These are phyloP conservation scores for Dinocampus coccinellae DNA, from an alignment of 2,888 invertebrate species.

Conservation along the genomic window DNA sequence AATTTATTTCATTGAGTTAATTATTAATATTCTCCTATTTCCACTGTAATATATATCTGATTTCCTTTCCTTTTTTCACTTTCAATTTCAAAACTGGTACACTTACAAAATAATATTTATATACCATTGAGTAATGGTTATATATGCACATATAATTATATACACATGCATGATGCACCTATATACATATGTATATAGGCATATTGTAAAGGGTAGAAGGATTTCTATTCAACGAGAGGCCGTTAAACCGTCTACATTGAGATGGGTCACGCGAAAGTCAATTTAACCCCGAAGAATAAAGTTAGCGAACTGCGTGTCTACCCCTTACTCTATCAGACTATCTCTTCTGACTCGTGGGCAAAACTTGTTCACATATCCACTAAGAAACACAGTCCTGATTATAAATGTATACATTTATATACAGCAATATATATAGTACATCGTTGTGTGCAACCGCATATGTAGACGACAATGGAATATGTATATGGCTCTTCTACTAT, in stretches of 20 bases:
- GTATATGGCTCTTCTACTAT: slow-evolving; percentile 2
- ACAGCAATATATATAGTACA: not conserved
- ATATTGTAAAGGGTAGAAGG: not conserved
- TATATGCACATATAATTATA: no score
- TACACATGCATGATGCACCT: not conserved
- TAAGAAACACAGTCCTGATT: not conserved
- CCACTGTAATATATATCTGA: no score
- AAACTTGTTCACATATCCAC: not conserved
- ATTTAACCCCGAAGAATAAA: slow-evolving; percentile 41
- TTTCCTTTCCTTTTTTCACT: no score
- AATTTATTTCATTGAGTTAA: no score
- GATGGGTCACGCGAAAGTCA: slow-evolving; percentile 51
- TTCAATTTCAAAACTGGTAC: no score
- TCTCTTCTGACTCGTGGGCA: not conserved
- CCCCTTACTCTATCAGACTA: slow-evolving; percentile 20
- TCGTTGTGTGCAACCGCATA: not conserved
- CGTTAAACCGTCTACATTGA: slow-evolving; percentile 29
- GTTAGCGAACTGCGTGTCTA: slow-evolving; percentile 48
- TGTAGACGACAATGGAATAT: not conserved
- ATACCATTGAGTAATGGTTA: no score
- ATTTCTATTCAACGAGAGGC: slow-evolving; percentile 16
- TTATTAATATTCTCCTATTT: not conserved
- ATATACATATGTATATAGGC: not conserved
- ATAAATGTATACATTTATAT: slow-evolving; percentile 1
- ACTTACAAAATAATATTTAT: no score